These are phyloP conservation scores for Drosophila pseudotalamancana DNA, from an alignment of 2,888 invertebrate species.

Conservation along the genomic window DNA sequence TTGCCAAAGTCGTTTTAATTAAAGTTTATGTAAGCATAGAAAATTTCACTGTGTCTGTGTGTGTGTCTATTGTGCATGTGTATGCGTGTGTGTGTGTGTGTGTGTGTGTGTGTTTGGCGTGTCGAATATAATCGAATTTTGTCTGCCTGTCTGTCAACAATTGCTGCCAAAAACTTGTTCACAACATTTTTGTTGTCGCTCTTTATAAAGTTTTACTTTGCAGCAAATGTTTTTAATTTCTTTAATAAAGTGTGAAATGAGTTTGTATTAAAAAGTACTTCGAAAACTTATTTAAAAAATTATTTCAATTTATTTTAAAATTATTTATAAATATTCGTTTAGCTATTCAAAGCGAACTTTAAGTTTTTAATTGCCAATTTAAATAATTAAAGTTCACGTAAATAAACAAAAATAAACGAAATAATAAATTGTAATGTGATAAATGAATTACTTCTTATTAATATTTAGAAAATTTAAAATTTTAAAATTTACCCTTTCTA, in stretches of 20 bases:
- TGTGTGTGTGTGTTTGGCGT: slow-evolving; percentile 11
- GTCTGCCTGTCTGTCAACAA: slow-evolving; percentile 21
- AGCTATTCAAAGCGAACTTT: too few relatives aligned
- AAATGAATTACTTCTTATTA: too few relatives aligned
- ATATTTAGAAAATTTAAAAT: too few relatives aligned
- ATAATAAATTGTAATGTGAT: too few relatives aligned
- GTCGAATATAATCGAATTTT: slow-evolving; percentile 48
- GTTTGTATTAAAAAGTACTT: too few relatives aligned
- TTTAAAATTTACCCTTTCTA: too few relatives aligned
- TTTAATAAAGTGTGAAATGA: not conserved
- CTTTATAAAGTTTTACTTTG: slow-evolving; percentile 46
- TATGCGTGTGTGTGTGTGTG: not conserved
- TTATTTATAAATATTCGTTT: too few relatives aligned
- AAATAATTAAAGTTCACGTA: too few relatives aligned
- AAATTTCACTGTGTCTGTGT: slow-evolving; percentile 45
- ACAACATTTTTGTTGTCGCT: slow-evolving; percentile 7
- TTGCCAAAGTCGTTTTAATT: slow-evolving; percentile 68
- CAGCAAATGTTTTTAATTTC: slow-evolving; percentile 5
- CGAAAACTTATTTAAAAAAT: not conserved
- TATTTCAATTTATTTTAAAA: too few relatives aligned
- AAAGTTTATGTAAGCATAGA: slow-evolving; percentile 67
- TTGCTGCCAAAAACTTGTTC: slow-evolving; percentile 22
- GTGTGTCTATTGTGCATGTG: not conserved
- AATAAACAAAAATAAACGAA: too few relatives aligned
- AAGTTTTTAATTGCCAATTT: too few relatives aligned